Evolutionary conservation across 2,888 invertebrate genomes (phyloP), one percentile per base, ranked within the genome.

Genomic region (Polymixis flavicincta): DNA sequence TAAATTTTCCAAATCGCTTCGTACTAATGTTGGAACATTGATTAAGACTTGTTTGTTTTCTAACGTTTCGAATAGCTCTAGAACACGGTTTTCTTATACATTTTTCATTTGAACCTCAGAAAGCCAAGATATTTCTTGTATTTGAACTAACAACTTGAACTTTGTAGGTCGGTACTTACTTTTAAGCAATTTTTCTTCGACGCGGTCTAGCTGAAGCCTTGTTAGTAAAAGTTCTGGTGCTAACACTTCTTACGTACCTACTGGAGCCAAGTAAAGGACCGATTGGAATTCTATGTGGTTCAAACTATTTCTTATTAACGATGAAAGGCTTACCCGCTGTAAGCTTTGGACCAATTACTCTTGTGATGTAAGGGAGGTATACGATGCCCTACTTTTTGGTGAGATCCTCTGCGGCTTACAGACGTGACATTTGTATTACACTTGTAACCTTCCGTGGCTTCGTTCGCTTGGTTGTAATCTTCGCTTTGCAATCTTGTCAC

Each of bases 271-370:
- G 72, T 54, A 73, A 69, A 64, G 61, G 54, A 52, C 13, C 69
- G 54, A 70, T 84, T 57, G 54, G 57, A 60, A 64, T 69, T 70
- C n/a, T 52, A 32, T 82, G 55, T 72, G 61, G 55, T 82, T 76
- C 63, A 57, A 71, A 66, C 85, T 66, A 84, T 81, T 85, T 71
- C 76, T 71, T 85, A 81, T 68, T 72, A 85, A 77, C 78, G 61
- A 69, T 63, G 60, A 60, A 55, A 66, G 61, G 69, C 67, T 82
- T 63, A 72, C 67, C 48, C 48, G 59, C 71, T 70, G 32, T 71
- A 76, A 85, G 85, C 82, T 85, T 59, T 65, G 32, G 65, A 69
- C 69, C 85, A 82, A 82, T 85, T 85, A 85, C 77, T 82, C 76
- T 71, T 85, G 68, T 60, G 59, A 55, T 50, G 52, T 59, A 42